Base-by-base conservation (phyloP, 2,888 invertebrate species). In the Caenorhabditis japonica region DNA sequence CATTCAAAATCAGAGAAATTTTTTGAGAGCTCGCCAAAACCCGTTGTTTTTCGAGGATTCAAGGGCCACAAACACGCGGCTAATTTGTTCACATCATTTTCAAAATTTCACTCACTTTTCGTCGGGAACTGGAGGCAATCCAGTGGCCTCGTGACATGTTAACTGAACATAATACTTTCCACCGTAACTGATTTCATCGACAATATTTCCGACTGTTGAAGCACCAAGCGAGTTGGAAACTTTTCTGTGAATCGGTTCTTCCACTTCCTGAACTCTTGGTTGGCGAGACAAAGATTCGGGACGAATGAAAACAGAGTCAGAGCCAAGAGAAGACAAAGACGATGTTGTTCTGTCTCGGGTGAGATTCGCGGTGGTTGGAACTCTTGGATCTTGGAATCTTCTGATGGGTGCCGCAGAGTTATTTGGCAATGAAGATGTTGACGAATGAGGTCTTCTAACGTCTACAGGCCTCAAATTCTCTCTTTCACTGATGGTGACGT, bases 51-150 rank as follows among this genome's bases (percentile, higher is more conserved):
- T n/a, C n/a, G n/a, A n/a, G n/a, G n/a, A n/a, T n/a, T n/a, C n/a
- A n/a, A n/a, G n/a, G n/a, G n/a, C n/a, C n/a, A n/a, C n/a, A n/a
- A n/a, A n/a, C n/a, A n/a, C n/a, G n/a, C n/a, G n/a, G n/a, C n/a
- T n/a, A n/a, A n/a, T n/a, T n/a, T n/a, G n/a, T n/a, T n/a, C n/a
- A n/a, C n/a, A n/a, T n/a, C n/a, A n/a, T n/a, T n/a, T n/a, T n/a
- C n/a, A n/a, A n/a, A n/a, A n/a, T n/a, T n/a, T n/a, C 41, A 51
- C 60, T 61, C 10, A 75, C 75, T 55, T 41, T 33, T 61, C 52
- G 38, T 79, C 79, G 17, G 72, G 46, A 12, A 77, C 66, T 19
- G 74, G 68, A n/a, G 81, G 81, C 46, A 81, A 56, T 25, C 79
- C 77, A 25, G 33, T 49, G 0, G 77, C 81, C 36, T 75, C 53